A percentile compares a stretch with the other conserved stretches of the same genome.
Conservation (phyloP, 2,113 vertebrate genomes). For the Spermophilus dauricus region DNA sequence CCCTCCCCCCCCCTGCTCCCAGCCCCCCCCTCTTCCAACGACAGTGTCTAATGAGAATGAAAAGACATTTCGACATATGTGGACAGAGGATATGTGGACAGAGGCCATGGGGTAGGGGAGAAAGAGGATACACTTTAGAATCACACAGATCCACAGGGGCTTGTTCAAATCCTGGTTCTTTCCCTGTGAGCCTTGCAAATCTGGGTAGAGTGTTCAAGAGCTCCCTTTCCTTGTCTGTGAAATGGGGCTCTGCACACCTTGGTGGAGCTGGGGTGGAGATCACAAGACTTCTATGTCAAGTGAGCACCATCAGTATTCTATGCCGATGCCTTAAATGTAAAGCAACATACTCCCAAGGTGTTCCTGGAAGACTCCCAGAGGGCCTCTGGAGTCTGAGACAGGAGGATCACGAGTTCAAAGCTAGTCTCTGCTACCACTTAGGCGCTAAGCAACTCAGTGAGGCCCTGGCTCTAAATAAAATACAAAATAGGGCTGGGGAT, state of each 20-base stretch:
- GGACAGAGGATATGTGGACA: neutral
- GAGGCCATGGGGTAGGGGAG: neutral
- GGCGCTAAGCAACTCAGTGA: too few relatives aligned
- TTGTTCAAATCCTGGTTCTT: neutral
- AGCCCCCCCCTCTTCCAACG: conserved; percentile 57
- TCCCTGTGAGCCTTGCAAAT: neutral
- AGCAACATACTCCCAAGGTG: neutral
- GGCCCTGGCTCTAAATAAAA: too few relatives aligned
- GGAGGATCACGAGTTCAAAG: too few relatives aligned
- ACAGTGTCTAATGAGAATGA: conserved; percentile 45
- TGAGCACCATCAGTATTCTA: neutral
- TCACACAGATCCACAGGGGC: neutral
- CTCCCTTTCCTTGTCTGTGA: neutral
- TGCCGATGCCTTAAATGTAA: conserved; percentile 31
- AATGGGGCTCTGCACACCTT: neutral
- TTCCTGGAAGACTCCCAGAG: neutral
- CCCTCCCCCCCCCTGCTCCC: neutral
- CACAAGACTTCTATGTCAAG: neutral
- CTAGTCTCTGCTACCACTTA: too few relatives aligned
- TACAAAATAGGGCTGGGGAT: too few relatives aligned
- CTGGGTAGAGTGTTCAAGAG: neutral
- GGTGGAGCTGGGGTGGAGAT: neutral
- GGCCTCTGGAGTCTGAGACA: neutral
- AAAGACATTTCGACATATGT: conserved; percentile 6
- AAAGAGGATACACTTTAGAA: neutral